A percentile compares a stretch with the other conserved stretches of the same genome.
Evolutionary conservation across 2,113 vertebrate species (phyloP).

Genomic region (Crotalus viridis): DNA sequence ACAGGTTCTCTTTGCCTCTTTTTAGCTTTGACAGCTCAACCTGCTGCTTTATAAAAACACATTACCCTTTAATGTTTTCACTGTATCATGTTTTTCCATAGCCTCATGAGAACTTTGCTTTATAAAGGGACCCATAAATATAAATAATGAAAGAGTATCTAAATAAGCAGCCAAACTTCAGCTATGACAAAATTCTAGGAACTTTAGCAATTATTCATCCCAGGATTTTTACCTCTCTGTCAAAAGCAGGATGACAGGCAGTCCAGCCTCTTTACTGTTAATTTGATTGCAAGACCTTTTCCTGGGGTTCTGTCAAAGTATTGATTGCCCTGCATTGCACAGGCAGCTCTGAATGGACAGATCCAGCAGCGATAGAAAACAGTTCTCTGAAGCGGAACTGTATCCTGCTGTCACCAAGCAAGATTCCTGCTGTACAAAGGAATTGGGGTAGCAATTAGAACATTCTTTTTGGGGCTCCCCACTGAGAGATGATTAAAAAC

Average conservation of each 20-base stretch:
- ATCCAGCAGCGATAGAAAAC: not conserved
- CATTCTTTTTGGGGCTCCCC: conserved; percentile 12
- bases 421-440: not conserved
- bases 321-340: not conserved
- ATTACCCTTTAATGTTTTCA: not conserved
- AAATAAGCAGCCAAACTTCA: not conserved
- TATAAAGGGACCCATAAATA: not conserved
- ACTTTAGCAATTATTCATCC: not conserved
- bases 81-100: not conserved
- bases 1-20: not conserved
- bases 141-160: not conserved
- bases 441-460: conserved; percentile 20
- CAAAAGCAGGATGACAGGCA: not conserved
- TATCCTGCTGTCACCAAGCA: not conserved
- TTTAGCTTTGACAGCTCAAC: not conserved
- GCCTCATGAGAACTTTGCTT: not conserved
- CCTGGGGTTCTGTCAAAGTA: not conserved
- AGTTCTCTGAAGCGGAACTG: conserved; percentile 14
- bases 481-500: conserved; percentile 1
- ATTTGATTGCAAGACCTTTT: not conserved
- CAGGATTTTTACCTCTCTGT: not conserved
- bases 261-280: not conserved
- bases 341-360: not conserved
- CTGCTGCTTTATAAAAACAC: not conserved
- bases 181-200: not conserved